Percentiles rank a stretch among this genome's conserved stretches.
Evolutionary conservation across 2,797 vertebrate species (phyloP).

Genomic region (Arremon brunneinucha): DNA sequence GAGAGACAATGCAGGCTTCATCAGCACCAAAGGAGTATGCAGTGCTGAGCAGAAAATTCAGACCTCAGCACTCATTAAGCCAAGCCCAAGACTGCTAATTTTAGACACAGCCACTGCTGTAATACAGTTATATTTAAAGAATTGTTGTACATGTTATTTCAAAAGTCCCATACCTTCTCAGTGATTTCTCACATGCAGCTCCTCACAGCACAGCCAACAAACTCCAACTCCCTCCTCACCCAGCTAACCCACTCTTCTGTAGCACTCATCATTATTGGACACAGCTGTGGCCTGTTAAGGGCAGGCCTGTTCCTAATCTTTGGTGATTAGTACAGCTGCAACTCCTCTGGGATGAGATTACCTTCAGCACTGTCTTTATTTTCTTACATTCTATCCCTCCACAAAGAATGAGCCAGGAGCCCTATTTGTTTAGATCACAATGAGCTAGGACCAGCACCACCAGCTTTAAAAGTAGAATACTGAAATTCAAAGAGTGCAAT

Average conservation of each 20-base stretch:
- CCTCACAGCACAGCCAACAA: too few species aligned
- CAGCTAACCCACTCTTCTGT: too few species aligned
- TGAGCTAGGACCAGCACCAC: background rate
- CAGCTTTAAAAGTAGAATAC: background rate
- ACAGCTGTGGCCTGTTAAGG: too few species aligned
- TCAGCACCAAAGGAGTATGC: background rate
- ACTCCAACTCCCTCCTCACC: too few species aligned
- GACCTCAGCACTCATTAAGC: background rate
- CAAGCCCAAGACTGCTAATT: background rate
- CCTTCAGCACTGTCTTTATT: too few species aligned
- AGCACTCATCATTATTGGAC: too few species aligned
- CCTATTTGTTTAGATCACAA: background rate
- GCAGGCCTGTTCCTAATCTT: too few species aligned
- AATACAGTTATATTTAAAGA: background rate
- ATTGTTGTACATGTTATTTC: background rate
- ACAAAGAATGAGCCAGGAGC: background rate
- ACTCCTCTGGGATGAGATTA: too few species aligned
- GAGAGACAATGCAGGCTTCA: background rate
- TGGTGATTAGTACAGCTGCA: too few species aligned
- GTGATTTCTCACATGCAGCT: too few species aligned
- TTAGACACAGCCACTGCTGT: background rate
- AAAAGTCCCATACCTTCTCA: too few species aligned
- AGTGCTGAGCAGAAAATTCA: background rate
- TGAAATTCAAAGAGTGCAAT: background rate
- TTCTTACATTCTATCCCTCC: too few species aligned